Evolutionary conservation across 2,113 vertebrate genomes (phyloP).

Genomic region (Malurus alboscapulatus): DNA sequence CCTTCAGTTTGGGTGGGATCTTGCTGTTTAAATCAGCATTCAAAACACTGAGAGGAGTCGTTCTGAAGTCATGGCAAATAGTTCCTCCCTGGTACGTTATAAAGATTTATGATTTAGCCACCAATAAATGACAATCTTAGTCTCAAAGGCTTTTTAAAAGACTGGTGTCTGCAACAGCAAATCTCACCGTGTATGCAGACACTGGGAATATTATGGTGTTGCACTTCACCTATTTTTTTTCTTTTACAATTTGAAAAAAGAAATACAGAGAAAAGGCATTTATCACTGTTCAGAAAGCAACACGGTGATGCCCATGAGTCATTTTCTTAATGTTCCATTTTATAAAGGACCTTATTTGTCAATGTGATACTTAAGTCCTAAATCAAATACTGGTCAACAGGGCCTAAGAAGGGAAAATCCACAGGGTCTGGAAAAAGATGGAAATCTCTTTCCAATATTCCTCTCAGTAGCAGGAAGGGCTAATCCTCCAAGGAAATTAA

Average conservation of each 20-base stretch:
- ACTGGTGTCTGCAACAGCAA: background rate
- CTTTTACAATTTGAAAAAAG: background rate
- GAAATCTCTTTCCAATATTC: background rate
- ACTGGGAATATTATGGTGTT: background rate
- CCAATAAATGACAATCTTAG: background rate
- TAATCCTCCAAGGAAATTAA: constrained; percentile 10
- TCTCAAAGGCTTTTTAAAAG: background rate
- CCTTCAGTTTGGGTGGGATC: background rate
- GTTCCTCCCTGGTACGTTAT: background rate
- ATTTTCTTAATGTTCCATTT: background rate
- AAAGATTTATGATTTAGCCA: background rate
- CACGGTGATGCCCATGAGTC: background rate
- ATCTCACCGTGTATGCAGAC: background rate
- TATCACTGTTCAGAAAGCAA: background rate
- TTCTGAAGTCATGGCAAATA: background rate
- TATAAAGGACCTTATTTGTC: constrained; percentile 14
- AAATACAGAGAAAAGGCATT: background rate
- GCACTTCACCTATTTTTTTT: background rate
- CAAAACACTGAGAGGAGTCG: background rate
- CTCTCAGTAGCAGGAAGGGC: background rate
- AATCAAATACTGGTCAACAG: background rate
- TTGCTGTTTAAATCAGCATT: background rate
- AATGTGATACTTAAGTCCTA: background rate
- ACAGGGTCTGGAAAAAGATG: background rate
- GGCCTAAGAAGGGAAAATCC: background rate